Percentiles rank a stretch among this genome's conserved stretches.
phyloP scores from a whole-genome alignment of 2,888 invertebrate species.

The Morinoia aosen region DNA sequence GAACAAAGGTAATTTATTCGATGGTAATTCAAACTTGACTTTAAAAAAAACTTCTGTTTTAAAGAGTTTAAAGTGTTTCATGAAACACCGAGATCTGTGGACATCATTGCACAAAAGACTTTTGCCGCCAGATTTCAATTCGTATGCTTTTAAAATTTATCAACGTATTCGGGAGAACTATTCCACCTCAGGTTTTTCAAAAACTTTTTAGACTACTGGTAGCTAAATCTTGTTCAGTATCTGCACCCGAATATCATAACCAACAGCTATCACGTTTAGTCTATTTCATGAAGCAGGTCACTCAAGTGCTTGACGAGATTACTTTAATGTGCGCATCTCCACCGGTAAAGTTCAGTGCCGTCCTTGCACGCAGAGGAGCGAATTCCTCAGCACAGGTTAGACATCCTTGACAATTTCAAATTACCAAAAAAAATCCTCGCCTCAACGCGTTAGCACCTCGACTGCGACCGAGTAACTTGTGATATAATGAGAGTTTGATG shows the following conservation, averaged over 20 bases:
- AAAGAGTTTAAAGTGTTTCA: neutral
- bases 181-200: too few species aligned
- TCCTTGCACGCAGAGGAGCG: neutral
- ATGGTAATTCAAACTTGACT: too few species aligned
- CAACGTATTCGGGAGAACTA: too few species aligned
- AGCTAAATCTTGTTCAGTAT: neutral
- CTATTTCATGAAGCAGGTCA: neutral
- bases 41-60: too few species aligned
- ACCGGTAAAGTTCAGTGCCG: neutral
- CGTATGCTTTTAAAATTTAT: too few species aligned
- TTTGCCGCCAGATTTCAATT: too few species aligned
- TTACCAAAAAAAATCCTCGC: neutral
- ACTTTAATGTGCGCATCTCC: neutral
- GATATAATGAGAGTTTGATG: neutral
- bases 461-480: neutral
- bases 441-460: neutral
- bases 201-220: too few species aligned
- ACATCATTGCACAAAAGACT: too few species aligned
- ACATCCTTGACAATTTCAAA: neutral
- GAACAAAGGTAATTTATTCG: too few species aligned
- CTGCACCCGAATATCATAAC: neutral
- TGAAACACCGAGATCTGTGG: neutral
- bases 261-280: neutral
- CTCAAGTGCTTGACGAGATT: neutral
- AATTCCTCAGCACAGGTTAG: neutral